Base-by-base conservation (phyloP, 1,140 invertebrate genomes). In the Melitaea cinxia region DNA sequence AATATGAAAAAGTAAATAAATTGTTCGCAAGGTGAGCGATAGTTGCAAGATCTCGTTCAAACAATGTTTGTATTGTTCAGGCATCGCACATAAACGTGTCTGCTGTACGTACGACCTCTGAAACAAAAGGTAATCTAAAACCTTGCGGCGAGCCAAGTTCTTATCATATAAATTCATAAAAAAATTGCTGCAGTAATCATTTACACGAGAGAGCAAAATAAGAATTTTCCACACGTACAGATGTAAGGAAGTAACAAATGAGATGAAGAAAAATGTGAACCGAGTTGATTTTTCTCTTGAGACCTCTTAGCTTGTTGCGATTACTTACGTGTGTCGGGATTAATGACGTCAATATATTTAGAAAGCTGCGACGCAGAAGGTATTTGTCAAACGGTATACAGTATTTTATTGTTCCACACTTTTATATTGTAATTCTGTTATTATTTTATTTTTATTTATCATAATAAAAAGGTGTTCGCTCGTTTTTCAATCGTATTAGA, bases 231-330 rank as follows among this genome's bases (percentile, higher is more conserved):
- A 54, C 73, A 66, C 57, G 64, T 65, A 52, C 35, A 42, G 15
- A 81, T 78, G 73, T 82, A 75, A 68, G 77, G 73, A 75, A 67
- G 77, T 80, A 82, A 85, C 77, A 85, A 86, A 85, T 85, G 78
- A 80, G 77, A 84, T 74, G 69, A 70, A 69, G 83, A 88, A 80
- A 86, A 84, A 88, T 85, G 83, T 85, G 84, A 82, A 75, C 53
- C 39, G 73, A 77, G 77, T 85, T 79, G 80, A 88, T 85, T 85
- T 78, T 81, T 72, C 82, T 70, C 68, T n/a, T 50, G 78, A 70
- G 75, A 60, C 68, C 73, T 62, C 63, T 72, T 71, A 74, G 74
- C 55, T 50, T 68, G 70, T 66, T 70, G 56, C 66, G 70, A 76
- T 71, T 71, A 70, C 67, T 73, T 72, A 75, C 70, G 71, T 68